Evolutionary conservation across 2,113 vertebrate species (phyloP).

Genomic region (Psammodynastes pulverulentus): DNA sequence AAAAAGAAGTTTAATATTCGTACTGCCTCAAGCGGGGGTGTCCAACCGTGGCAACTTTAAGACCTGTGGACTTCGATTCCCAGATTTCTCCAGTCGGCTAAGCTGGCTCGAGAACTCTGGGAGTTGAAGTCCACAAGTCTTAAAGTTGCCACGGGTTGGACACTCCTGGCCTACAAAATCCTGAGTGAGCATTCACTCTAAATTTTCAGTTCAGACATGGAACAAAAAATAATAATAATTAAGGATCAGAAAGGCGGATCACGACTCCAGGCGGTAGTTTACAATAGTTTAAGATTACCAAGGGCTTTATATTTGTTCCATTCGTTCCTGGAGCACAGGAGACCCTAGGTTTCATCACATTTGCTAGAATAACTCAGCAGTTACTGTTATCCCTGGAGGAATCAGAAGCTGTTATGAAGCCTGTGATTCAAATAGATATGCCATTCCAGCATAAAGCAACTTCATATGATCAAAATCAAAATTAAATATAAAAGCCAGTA

Average conservation of each 20-base stretch:
- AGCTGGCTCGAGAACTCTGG: background rate
- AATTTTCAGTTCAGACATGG: background rate
- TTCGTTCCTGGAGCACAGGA: background rate
- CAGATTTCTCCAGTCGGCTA: background rate
- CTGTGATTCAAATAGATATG: background rate
- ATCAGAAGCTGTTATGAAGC: background rate
- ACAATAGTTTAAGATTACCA: background rate
- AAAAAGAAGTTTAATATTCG: background rate
- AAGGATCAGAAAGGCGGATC: background rate
- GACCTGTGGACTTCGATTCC: background rate
- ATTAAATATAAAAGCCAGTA: too few relatives aligned
- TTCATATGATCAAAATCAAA: background rate
- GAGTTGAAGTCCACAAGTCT: background rate
- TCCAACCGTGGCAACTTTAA: background rate
- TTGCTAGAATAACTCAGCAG: background rate
- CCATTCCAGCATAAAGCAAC: background rate
- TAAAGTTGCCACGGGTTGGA: background rate
- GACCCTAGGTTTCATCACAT: background rate
- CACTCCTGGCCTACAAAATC: background rate
- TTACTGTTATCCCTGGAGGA: background rate
- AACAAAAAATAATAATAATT: background rate
- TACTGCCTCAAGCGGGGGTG: background rate
- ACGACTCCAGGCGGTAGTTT: background rate
- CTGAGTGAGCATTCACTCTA: background rate
- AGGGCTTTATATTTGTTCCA: background rate